Evolutionary conservation across 2,888 invertebrate genomes (phyloP).

Genomic region (Hermaeophaga mercurialis): DNA sequence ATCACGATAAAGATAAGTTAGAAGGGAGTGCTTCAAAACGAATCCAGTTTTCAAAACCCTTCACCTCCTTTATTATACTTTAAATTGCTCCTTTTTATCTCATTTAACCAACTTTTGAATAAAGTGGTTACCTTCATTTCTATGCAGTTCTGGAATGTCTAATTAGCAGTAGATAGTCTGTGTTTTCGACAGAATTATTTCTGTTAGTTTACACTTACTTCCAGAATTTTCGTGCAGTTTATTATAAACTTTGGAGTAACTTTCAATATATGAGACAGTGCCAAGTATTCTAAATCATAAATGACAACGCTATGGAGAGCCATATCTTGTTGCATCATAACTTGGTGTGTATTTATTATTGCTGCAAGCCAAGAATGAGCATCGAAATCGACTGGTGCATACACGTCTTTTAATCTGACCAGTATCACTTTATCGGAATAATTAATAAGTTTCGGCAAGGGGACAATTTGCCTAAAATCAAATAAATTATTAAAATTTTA

Average conservation of each 20-base stretch:
- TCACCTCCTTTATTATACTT: too few species aligned
- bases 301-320: conserved; percentile 26
- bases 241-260: conserved; percentile 31
- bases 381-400: conserved; percentile 45
- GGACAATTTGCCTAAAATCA: conserved; percentile 52
- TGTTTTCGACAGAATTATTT: too few species aligned
- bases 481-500: neutral
- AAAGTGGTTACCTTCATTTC: too few species aligned
- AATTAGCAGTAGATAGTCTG: too few species aligned
- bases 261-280: conserved; percentile 31
- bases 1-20: too few species aligned
- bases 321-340: conserved; percentile 28
- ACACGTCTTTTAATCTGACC: conserved; percentile 49
- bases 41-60: too few species aligned
- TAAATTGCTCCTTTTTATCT: too few species aligned
- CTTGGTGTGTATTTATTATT: conserved; percentile 27
- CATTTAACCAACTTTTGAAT: too few species aligned
- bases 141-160: too few species aligned
- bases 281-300: conserved; percentile 25
- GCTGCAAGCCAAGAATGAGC: conserved; percentile 42
- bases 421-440: conserved; percentile 40
- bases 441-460: conserved; percentile 33
- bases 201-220: conserved; percentile 33
- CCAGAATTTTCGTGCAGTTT: conserved; percentile 29
- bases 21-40: too few species aligned